Conservation (phyloP, 2,797 vertebrate genomes). For the Cephalopachus bancanus region DNA sequence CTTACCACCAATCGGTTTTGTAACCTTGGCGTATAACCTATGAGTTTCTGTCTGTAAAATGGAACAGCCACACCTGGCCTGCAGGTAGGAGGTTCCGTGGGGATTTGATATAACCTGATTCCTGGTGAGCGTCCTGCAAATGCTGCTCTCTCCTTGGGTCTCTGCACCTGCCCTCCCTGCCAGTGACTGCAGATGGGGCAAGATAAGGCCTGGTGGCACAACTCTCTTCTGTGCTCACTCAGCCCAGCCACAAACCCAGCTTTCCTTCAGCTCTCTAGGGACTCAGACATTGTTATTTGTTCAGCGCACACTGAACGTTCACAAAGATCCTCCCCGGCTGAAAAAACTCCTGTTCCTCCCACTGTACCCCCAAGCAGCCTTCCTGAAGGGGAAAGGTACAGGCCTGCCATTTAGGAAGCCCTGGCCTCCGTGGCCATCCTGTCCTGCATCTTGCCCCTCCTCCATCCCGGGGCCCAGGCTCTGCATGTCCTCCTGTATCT, state of each 20-base stretch:
- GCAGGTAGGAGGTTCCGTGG: not conserved
- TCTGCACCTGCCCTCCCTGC: not conserved
- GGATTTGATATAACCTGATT: not conserved
- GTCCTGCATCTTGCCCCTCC: not conserved
- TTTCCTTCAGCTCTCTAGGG: not conserved
- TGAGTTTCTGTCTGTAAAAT: not conserved
- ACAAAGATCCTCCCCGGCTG: not conserved
- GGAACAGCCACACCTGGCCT: not conserved
- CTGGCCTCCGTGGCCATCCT: not conserved
- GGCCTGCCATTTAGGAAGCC: not conserved
- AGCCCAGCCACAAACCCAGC: not conserved
- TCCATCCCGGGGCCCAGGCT: not conserved
- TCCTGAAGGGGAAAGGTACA: not conserved
- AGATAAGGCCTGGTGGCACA: not conserved
- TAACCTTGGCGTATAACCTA: not conserved
- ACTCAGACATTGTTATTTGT: not conserved
- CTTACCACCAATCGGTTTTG: not conserved
- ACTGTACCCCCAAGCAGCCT: not conserved
- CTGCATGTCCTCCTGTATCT: not conserved
- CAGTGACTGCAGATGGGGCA: not conserved
- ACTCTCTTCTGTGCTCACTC: not conserved
- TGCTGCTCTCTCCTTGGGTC: not conserved
- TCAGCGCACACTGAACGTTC: not conserved
- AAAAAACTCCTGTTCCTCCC: not conserved
- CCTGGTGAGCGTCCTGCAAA: not conserved